Base-by-base conservation (phyloP, 37 sponge, comb jelly and placozoan genomes). In the Cliona cf. orientalis region DNA sequence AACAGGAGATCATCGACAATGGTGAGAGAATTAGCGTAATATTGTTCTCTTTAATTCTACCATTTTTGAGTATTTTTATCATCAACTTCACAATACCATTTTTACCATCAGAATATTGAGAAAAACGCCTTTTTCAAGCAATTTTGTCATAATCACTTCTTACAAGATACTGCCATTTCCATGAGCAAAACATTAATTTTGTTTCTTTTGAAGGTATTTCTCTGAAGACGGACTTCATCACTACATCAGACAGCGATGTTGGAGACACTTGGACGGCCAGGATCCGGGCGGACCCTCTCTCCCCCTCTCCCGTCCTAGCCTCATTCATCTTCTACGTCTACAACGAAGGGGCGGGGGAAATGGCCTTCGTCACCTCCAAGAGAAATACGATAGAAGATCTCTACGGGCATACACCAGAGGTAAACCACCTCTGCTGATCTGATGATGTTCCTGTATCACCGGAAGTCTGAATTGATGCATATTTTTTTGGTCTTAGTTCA, bases 1-100 rank as follows among this genome's bases (percentile, higher is more conserved):
- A 86, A 58, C 94, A 93, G 62, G 80, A 89, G 56, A 93, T 93
- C 31, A 45, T 80, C 3, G 94, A 93, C 58, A 46, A 55, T 28
- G 71, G 93, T 92, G 34, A 34, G 74, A 31, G 46, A 1, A 19
- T 43, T 12, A 68, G 12, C 41, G 38, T 23, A 7, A 11, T 7
- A 11, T 71, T 9, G 9, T 7, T 53, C 26, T 4, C 29, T 67
- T 38, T 37, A 33, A 28, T 67, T 36, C 5, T 33, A 67, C 6
- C 41, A 12, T n/a, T n/a, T n/a, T n/a, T n/a, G n/a, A n/a, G n/a
- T n/a, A n/a, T n/a, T n/a, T n/a, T n/a, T n/a, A n/a, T n/a, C n/a
- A n/a, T n/a, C n/a, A n/a, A n/a, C n/a, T n/a, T n/a, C n/a, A n/a
- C n/a, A n/a, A n/a, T n/a, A n/a, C n/a, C n/a, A n/a, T n/a, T n/a